Conservation (phyloP, 2,888 invertebrate species). For the Calameuta idolon region DNA sequence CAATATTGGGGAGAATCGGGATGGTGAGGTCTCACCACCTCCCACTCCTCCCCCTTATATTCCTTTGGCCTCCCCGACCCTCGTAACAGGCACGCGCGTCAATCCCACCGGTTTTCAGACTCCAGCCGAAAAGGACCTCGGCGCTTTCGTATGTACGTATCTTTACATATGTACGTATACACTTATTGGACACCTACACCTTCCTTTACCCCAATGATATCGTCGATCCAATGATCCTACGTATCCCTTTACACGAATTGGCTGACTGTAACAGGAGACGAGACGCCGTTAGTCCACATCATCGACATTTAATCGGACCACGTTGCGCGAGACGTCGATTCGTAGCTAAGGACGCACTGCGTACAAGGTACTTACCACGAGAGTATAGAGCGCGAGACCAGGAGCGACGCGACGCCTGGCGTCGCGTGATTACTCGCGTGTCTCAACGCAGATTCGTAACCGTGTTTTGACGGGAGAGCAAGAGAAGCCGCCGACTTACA, state of each 20-base stretch:
- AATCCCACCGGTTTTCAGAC: not conserved
- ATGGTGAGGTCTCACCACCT: conserved; percentile 12
- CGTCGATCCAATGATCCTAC: not conserved
- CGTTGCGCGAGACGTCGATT: not conserved
- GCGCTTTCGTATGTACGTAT: not conserved
- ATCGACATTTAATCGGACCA: not conserved
- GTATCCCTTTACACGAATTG: not conserved
- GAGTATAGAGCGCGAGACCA: not conserved
- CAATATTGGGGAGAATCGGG: conserved; percentile 48
- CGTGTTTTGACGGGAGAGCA: not conserved
- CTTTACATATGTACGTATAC: not conserved
- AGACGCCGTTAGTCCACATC: not conserved
- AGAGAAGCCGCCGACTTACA: not conserved
- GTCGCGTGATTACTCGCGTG: not conserved
- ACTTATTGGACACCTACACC: not conserved
- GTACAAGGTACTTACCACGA: not conserved
- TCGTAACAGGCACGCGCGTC: not conserved
- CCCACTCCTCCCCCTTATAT: not conserved
- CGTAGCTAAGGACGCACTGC: not conserved
- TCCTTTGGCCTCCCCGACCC: not conserved
- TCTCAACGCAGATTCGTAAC: not conserved
- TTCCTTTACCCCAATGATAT: not conserved
- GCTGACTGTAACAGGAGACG: not conserved
- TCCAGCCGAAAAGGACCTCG: not conserved
- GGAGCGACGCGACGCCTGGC: not conserved